These are phyloP conservation scores for Condylostylus longicornis DNA, from an alignment of 1,140 invertebrate genomes.

Conservation along the genomic window DNA sequence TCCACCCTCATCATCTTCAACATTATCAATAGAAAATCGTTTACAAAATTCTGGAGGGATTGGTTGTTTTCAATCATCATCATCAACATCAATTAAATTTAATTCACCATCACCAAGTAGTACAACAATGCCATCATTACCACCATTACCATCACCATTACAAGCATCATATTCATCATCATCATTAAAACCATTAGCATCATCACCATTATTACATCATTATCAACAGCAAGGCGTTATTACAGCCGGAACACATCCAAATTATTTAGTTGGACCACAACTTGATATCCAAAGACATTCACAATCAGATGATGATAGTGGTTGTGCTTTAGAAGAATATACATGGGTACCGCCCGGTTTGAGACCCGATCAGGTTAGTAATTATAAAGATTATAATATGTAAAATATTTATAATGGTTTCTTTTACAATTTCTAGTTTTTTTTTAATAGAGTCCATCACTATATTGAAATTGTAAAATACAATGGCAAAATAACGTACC, in stretches of 20 bases:
- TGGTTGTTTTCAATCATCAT: too few species aligned
- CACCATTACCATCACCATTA: slow-evolving; percentile 13
- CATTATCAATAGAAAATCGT: too few species aligned
- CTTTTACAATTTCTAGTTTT: too few species aligned
- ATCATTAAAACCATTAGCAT: slow-evolving; percentile 17
- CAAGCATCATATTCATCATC: slow-evolving; percentile 7
- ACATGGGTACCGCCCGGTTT: slow-evolving; percentile 94
- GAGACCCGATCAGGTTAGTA: slow-evolving; percentile 81
- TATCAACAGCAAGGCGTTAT: too few species aligned
- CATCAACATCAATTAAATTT: too few species aligned
- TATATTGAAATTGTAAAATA: too few species aligned
- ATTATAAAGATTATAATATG: too few species aligned
- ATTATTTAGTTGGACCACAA: slow-evolving; percentile 35
- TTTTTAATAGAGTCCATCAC: too few species aligned
- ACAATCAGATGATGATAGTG: slow-evolving; percentile 91
- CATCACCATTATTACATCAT: slow-evolving; percentile 25
- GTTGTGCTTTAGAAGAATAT: slow-evolving; percentile 93
- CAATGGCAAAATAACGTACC: too few species aligned
- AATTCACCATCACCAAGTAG: slow-evolving; percentile 4
- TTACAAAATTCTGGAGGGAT: background rate
- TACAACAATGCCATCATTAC: slow-evolving; percentile 3
- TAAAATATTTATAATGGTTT: too few species aligned
- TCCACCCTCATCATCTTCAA: slow-evolving; percentile 13
- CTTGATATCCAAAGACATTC: slow-evolving; percentile 71
- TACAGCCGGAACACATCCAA: slow-evolving; percentile 28